Base-by-base conservation (phyloP, 2,113 vertebrate genomes). In the Grus americana region DNA sequence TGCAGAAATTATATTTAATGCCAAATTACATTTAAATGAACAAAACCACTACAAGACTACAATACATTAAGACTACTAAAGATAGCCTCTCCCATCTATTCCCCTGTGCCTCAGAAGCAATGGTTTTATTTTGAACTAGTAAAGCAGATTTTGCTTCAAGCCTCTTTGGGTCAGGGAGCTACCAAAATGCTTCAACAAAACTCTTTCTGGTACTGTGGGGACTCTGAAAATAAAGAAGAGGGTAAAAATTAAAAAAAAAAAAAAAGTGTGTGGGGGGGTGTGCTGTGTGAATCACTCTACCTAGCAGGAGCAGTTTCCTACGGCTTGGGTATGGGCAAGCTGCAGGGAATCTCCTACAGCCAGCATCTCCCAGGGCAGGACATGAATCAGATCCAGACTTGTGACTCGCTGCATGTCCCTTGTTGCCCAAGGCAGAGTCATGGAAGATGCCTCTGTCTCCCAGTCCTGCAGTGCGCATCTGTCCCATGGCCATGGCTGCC, bases 21-120 rank as follows among this genome's bases (percentile, higher is more conserved):
- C 75, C 84, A 88, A 95, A 89, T 87, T 91, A 36, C 54, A 85
- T 85, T 90, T 66, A 85, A 94, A 92, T 68, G 2, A 93, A 88
- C 70, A 91, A 97, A 93, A 79, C 66, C 73, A 82, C 91, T 83
- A 27, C 24, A 67, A 81, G 65, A 92, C 55, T 81, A 93, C 76
- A 96, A 75, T 40, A 67, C 20, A 88, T 67, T 59, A 76, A 59
- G 27, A 61, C 66, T 93, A 19, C 95, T 86, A 95, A 95, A 92
- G 49, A 91, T 91, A 95, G 92, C n/a, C 71, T 92, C 62, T 91
- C 58, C 49, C 68, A 38, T 92, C 67, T 92, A 93, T 79, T 96
- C 72, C 47, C 74, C 38, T 17, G 38, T 68, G 91, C 29, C 84
- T 91, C 74, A 85, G 80, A 91, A 82, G 93, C 54, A 85, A 82